phyloP scores from a whole-genome alignment of 2,797 vertebrate species.

The Clarias fuscus region DNA sequence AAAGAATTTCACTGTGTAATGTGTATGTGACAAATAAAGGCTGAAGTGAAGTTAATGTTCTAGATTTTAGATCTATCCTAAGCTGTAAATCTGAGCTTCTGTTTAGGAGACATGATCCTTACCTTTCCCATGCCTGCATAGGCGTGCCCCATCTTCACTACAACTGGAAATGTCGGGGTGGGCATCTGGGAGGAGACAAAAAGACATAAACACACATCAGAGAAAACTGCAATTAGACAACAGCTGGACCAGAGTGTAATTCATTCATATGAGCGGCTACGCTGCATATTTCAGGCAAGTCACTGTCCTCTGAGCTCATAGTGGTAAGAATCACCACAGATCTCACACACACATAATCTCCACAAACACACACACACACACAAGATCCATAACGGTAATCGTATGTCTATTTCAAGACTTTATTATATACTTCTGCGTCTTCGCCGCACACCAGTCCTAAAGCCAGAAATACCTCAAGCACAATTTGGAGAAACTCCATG shows the following conservation, averaged over 20 bases:
- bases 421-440: slow-evolving; percentile 37
- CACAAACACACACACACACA: slow-evolving; percentile 10
- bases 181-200: slow-evolving; percentile 70
- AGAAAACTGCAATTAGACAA: slow-evolving; percentile 20
- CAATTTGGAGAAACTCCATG: background rate
- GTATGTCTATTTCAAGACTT: slow-evolving; percentile 28
- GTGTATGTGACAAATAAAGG: no score
- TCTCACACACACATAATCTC: background rate
- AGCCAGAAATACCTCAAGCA: slow-evolving; percentile 13
- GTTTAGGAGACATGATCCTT: slow-evolving; percentile 54
- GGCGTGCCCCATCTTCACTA: slow-evolving; percentile 94
- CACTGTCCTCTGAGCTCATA: slow-evolving; percentile 26
- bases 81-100: background rate
- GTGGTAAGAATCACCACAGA: slow-evolving; percentile 1
- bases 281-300: background rate
- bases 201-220: slow-evolving; percentile 13
- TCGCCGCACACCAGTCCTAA: slow-evolving; percentile 19
- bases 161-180: slow-evolving; percentile 84
- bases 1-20: no score
- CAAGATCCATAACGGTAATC: background rate
- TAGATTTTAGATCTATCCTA: background rate
- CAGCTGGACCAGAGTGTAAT: slow-evolving; percentile 3
- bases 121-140: slow-evolving; percentile 97
- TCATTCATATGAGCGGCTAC: background rate
- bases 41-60: no score